Conservation (phyloP, 2,797 vertebrate species). For the Scarus forsteni region DNA sequence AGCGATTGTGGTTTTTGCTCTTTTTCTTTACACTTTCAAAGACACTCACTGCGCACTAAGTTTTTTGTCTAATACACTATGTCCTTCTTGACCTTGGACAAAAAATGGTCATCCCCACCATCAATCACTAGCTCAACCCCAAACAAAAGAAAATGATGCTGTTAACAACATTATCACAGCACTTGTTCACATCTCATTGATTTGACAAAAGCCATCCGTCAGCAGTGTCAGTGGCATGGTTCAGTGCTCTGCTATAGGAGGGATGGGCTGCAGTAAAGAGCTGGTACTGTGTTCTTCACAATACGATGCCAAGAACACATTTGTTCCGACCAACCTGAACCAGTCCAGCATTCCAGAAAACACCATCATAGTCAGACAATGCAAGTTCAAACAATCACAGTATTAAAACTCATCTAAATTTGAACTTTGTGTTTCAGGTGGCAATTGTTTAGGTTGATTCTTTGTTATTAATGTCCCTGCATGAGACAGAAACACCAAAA, state of each 20-base stretch:
- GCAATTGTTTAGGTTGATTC: too few species aligned
- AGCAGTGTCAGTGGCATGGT: slow-evolving; percentile 55
- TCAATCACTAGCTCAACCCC: slow-evolving; percentile 78
- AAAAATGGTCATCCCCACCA: slow-evolving; percentile 58
- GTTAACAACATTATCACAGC: slow-evolving; percentile 78
- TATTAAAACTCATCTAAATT: too few species aligned
- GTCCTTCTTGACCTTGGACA: slow-evolving; percentile 72
- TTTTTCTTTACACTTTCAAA: slow-evolving; percentile 48
- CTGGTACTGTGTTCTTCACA: slow-evolving; percentile 11
- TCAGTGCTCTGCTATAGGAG: slow-evolving; percentile 39
- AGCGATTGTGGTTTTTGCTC: slow-evolving; percentile 1
- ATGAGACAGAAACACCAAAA: too few species aligned
- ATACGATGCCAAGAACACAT: not conserved
- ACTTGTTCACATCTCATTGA: slow-evolving; percentile 81
- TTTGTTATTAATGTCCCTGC: too few species aligned
- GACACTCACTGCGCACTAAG: slow-evolving; percentile 29
- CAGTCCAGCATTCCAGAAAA: not conserved
- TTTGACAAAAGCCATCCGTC: slow-evolving; percentile 76
- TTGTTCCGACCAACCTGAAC: not conserved
- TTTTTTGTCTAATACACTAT: slow-evolving; percentile 39
- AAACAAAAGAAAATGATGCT: slow-evolving; percentile 75
- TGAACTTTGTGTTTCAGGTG: too few species aligned
- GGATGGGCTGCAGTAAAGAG: slow-evolving; percentile 29
- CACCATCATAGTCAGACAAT: not conserved
- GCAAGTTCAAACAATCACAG: too few species aligned